phyloP scores from a whole-genome alignment of 1,140 invertebrate species.

The Hyposmocoma kahamanoa region DNA sequence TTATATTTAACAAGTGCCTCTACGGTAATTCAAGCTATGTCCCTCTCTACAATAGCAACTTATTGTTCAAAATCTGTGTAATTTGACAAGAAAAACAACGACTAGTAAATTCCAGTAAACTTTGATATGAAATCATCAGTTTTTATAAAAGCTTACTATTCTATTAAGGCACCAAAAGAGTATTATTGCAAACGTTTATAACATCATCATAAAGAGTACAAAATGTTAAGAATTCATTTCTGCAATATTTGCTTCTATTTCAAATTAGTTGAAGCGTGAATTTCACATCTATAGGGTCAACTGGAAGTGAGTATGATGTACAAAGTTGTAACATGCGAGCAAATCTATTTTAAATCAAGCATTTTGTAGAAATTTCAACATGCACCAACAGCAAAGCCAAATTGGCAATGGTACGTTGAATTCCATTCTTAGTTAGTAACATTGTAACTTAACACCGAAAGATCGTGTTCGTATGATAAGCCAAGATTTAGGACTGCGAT shows the following conservation, averaged over 20 bases:
- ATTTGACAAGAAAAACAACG: no score
- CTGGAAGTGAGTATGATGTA: constrained; percentile 14
- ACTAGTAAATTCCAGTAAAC: no score
- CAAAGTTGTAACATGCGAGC: background rate
- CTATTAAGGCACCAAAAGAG: no score
- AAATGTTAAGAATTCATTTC: constrained; percentile 21
- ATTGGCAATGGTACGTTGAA: constrained; percentile 46
- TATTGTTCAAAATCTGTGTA: no score
- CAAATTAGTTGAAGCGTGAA: constrained; percentile 60
- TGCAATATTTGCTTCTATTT: constrained; percentile 17
- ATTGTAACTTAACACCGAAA: constrained; percentile 58
- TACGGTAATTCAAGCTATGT: no score
- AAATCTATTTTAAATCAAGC: background rate
- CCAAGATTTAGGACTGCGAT: constrained; percentile 39
- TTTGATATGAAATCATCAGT: no score
- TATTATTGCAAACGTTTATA: background rate
- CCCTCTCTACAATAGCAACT: no score
- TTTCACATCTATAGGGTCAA: constrained; percentile 44
- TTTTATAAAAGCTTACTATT: no score
- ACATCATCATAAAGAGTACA: background rate
- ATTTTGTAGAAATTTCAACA: background rate
- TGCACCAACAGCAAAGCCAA: constrained; percentile 12
- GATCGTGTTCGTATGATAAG: constrained; percentile 61
- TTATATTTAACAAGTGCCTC: no score
- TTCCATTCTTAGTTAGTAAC: constrained; percentile 29